phyloP scores from a whole-genome alignment of 2,888 invertebrate genomes.

The Girardia tigrina region DNA sequence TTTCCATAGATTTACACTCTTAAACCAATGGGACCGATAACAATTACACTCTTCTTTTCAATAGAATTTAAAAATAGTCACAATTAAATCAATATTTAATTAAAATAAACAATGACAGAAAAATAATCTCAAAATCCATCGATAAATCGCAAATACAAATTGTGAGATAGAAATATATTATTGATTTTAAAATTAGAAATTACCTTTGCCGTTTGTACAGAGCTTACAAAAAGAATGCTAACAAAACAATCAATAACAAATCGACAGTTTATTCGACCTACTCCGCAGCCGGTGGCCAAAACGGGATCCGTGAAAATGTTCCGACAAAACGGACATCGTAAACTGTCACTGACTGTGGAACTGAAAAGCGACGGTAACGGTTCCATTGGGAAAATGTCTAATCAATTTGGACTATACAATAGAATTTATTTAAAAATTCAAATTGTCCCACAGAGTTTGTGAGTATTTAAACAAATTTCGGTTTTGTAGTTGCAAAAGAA shows the following conservation, averaged over 20 bases:
- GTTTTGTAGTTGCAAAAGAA: too few relatives aligned
- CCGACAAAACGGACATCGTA: background rate
- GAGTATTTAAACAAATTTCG: background rate
- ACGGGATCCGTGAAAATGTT: slow-evolving; percentile 21
- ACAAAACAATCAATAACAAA: background rate
- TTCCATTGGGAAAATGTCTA: background rate
- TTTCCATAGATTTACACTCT: too few relatives aligned
- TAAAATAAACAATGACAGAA: background rate
- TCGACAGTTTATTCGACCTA: slow-evolving; percentile 2
- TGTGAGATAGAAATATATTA: too few relatives aligned
- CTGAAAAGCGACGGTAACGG: background rate
- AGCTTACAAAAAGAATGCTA: background rate
- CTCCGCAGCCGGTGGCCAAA: slow-evolving; percentile 24
- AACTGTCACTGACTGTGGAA: background rate
- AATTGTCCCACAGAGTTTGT: background rate
- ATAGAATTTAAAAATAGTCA: background rate
- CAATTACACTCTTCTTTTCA: background rate
- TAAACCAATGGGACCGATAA: too few relatives aligned
- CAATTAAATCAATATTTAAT: background rate
- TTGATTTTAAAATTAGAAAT: background rate
- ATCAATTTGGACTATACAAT: background rate
- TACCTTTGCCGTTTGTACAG: background rate
- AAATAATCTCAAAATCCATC: background rate
- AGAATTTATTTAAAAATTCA: background rate
- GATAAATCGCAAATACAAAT: too few relatives aligned